Conservation (phyloP, 2,888 invertebrate species). For the Agriotes lineatus region DNA sequence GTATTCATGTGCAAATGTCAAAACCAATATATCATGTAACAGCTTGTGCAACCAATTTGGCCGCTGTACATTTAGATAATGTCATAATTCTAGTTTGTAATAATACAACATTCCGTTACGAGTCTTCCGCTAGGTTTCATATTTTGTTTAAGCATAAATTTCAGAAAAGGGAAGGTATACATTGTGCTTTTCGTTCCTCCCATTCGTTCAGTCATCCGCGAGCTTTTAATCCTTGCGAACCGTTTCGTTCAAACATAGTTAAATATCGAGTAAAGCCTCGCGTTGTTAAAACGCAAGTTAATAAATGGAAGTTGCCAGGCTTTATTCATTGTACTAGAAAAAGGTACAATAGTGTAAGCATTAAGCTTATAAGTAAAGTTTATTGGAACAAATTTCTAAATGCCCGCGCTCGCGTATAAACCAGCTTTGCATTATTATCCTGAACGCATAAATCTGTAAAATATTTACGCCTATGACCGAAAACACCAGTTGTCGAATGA, state of each 20-base stretch:
- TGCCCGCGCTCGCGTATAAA: too few relatives aligned
- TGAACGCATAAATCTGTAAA: too few relatives aligned
- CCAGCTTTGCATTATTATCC: too few relatives aligned
- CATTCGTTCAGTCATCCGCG: not conserved
- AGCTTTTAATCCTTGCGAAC: not conserved
- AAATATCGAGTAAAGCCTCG: not conserved
- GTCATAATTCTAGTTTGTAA: not conserved
- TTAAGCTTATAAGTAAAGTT: too few relatives aligned
- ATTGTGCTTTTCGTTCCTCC: not conserved
- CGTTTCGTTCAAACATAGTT: not conserved
- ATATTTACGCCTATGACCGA: too few relatives aligned
- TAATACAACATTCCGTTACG: not conserved
- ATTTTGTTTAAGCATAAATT: not conserved
- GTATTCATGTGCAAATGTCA: conserved; percentile 28
- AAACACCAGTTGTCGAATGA: too few relatives aligned
- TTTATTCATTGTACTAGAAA: conserved; percentile 19
- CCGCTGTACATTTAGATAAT: conserved; percentile 14
- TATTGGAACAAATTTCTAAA: too few relatives aligned
- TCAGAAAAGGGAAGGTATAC: too few relatives aligned
- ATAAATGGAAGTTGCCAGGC: conserved; percentile 12
- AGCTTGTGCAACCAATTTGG: conserved; percentile 27
- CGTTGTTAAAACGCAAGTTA: conserved; percentile 12
- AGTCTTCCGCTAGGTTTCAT: not conserved
- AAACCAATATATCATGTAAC: conserved; percentile 27
- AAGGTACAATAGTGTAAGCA: conserved; percentile 11